A percentile compares a stretch with the other conserved stretches of the same genome.
These are phyloP conservation scores for Anoplius nigerrimus DNA, from an alignment of 2,888 invertebrate genomes.

Conservation along the genomic window DNA sequence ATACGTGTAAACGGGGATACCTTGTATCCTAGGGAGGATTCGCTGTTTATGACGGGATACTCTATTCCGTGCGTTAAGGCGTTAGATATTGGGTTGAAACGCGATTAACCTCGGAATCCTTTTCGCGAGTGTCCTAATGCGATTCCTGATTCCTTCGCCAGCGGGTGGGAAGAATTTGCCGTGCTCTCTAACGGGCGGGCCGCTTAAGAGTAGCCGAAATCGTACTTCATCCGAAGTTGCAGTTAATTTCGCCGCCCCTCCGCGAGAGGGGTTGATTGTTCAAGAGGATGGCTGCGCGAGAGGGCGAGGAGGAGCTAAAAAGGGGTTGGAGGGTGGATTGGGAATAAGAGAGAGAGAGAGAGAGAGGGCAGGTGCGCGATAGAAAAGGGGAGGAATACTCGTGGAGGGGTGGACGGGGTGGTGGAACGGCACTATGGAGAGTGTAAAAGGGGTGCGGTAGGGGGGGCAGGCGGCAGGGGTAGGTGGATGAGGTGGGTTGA, in stretches of 20 bases:
- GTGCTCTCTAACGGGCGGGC: slow-evolving; percentile 13
- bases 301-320: slow-evolving; percentile 51
- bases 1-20: too few species aligned
- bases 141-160: too few species aligned
- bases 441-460: slow-evolving; percentile 4
- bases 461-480: neutral
- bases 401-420: slow-evolving; percentile 21
- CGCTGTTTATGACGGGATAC: too few species aligned
- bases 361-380: neutral
- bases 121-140: too few species aligned
- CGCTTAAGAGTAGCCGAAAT: too few species aligned
- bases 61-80: too few species aligned
- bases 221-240: slow-evolving; percentile 30
- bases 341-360: neutral
- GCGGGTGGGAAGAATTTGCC: too few species aligned
- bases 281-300: slow-evolving; percentile 44
- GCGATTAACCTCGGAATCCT: too few species aligned
- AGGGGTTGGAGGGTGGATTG: slow-evolving; percentile 38
- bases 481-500: neutral
- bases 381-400: slow-evolving; percentile 8
- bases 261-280: slow-evolving; percentile 37
- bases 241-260: slow-evolving; percentile 58
- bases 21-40: too few species aligned
- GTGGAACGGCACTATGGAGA: neutral
- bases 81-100: too few species aligned